A percentile compares a stretch with the other conserved stretches of the same genome.
Evolutionary conservation across 2,888 invertebrate genomes (phyloP).

Genomic region (Heliconius charithonia): DNA sequence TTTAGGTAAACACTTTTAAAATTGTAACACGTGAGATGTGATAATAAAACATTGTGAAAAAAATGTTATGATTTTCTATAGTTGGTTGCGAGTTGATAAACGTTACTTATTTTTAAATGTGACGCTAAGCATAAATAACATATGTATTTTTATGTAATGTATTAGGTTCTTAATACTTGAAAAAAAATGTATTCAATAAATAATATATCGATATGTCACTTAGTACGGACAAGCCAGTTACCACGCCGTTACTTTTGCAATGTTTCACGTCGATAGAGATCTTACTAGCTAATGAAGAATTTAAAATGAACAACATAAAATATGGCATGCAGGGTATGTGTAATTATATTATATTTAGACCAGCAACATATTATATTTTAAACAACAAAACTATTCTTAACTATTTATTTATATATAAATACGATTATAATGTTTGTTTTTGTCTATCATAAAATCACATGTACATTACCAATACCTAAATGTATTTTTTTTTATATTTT

Average conservation of each 20-base stretch:
- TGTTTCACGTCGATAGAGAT: constrained; percentile 40
- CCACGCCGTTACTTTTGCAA: constrained; percentile 38
- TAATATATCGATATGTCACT: constrained; percentile 21
- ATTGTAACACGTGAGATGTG: neutral
- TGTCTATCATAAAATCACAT: too few relatives aligned
- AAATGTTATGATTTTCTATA: neutral
- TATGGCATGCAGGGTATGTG: neutral
- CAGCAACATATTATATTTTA: neutral
- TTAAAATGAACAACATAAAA: constrained; percentile 14
- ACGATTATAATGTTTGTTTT: too few relatives aligned
- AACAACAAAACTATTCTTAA: neutral
- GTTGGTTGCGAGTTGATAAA: too few relatives aligned
- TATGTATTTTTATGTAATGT: neutral
- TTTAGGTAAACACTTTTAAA: neutral
- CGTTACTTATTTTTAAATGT: too few relatives aligned
- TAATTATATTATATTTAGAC: neutral
- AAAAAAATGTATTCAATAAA: neutral
- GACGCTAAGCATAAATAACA: too few relatives aligned
- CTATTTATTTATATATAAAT: neutral
- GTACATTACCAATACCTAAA: too few relatives aligned
- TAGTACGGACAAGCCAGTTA: constrained; percentile 3
- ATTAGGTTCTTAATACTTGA: constrained; percentile 4
- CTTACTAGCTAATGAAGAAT: constrained; percentile 29
- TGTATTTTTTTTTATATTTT: too few relatives aligned
- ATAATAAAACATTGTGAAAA: neutral